A percentile compares a stretch with the other conserved stretches of the same genome.
Conservation (phyloP, 2,797 vertebrate species). For the Pseudochirops cupreus region DNA sequence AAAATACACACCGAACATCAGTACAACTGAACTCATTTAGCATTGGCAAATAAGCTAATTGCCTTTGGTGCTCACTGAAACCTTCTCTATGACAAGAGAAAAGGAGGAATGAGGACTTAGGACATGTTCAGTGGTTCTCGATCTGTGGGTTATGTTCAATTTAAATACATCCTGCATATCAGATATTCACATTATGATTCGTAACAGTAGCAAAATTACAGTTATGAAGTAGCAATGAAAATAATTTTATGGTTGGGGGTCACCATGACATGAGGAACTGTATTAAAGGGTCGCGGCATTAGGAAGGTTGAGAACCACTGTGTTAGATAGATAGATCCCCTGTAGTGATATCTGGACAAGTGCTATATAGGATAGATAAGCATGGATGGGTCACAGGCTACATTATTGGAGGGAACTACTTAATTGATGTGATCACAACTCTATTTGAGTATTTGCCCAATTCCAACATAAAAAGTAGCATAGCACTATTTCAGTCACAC, state of each 20-base stretch:
- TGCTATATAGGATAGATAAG: neutral
- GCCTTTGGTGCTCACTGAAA: neutral
- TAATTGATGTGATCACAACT: neutral
- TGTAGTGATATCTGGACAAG: neutral
- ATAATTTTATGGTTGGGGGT: too few species aligned
- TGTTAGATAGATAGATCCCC: too few species aligned
- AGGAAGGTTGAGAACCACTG: too few species aligned
- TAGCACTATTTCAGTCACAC: neutral
- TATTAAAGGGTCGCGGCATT: too few species aligned
- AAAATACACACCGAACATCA: neutral
- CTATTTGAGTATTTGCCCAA: neutral
- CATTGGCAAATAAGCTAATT: neutral
- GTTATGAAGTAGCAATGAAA: too few species aligned
- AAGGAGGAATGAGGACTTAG: neutral
- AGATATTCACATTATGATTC: too few species aligned
- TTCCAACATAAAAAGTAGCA: neutral
- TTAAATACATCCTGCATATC: too few species aligned
- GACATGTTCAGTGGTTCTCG: neutral
- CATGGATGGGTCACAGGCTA: neutral
- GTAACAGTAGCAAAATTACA: too few species aligned
- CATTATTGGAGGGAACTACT: neutral
- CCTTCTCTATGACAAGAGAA: neutral
- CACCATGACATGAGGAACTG: too few species aligned
- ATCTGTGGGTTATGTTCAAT: too few species aligned
- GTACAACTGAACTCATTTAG: neutral